Conservation (phyloP, 2,888 invertebrate genomes). For the Phengaris arion region DNA sequence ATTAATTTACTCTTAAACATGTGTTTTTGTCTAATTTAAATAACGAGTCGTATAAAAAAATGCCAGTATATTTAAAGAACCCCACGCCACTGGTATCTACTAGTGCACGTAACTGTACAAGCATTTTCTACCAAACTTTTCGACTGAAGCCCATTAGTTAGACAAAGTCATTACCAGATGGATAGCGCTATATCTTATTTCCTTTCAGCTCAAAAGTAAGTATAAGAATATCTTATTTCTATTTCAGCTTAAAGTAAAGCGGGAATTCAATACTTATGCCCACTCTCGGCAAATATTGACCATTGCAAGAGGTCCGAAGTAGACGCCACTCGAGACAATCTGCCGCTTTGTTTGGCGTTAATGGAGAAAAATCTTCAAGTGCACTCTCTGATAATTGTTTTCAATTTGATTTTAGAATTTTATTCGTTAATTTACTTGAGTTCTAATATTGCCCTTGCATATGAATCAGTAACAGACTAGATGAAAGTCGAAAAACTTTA, state of each 20-base stretch:
- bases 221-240: background rate
- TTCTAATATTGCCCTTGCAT: no score
- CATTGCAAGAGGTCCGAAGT: background rate
- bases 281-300: slow-evolving; percentile 3
- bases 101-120: no score
- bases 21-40: no score
- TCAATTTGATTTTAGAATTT: background rate
- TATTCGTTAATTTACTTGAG: no score
- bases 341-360: background rate
- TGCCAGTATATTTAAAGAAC: no score
- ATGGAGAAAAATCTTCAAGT: slow-evolving; percentile 10
- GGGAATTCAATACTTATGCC: background rate
- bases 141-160: background rate
- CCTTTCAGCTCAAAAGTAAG: background rate
- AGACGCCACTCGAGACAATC: background rate
- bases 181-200: background rate
- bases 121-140: background rate
- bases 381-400: background rate
- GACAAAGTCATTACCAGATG: background rate
- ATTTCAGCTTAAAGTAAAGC: background rate
- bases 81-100: no score
- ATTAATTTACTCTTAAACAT: no score
- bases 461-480: no score
- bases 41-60: no score
- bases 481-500: no score